Evolutionary conservation across 2,888 invertebrate species (phyloP), one percentile per base, ranked within the genome.

Genomic region (Drosophila kambysellisi): DNA sequence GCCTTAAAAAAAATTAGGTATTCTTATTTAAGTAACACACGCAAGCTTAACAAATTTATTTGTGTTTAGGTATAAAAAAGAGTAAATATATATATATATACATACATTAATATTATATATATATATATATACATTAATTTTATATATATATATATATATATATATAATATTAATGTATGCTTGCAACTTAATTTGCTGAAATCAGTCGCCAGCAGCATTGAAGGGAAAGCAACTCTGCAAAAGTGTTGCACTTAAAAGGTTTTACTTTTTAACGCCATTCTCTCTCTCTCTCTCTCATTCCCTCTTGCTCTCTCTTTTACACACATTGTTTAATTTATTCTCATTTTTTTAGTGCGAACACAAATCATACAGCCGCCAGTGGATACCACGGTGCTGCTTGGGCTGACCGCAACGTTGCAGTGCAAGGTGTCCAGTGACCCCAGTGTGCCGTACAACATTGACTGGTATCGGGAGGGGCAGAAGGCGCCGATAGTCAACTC

Each of bases 341-440:
- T 4, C 32, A 11, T 39, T 15, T 30, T 15, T 15, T 39, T 53
- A 97, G 99, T 98, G 91, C 95, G 98, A 87, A 98, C 98, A 12
- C 97, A 98, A 94, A 98, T 99, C 89, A 96, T 97, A 76, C 97
- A 97, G 84, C 98, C 98, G 63, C 99, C 99, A 61, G 97, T 97
- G 75, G 98, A 98, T 92, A 97, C 97, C 33, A 96, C 96, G 76
- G 98, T 98, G 32, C 95, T 99, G 74, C 95, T 99, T 73, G 99
- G 99, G 30, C 96, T 98, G 83, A 98, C 97, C 60, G 98, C 99
- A 17, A 97, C 97, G 53, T 94, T 99, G 80, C 98, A 98, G 91
- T 99, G 99, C 94, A 97, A 97, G 94, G 97, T 99, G 72, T 97
- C 97, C 43, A 97, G 97, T 90, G 99, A 99, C 94, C 96, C 97